phyloP scores from a whole-genome alignment of 1,140 invertebrate genomes.

The Drosophila simulans region DNA sequence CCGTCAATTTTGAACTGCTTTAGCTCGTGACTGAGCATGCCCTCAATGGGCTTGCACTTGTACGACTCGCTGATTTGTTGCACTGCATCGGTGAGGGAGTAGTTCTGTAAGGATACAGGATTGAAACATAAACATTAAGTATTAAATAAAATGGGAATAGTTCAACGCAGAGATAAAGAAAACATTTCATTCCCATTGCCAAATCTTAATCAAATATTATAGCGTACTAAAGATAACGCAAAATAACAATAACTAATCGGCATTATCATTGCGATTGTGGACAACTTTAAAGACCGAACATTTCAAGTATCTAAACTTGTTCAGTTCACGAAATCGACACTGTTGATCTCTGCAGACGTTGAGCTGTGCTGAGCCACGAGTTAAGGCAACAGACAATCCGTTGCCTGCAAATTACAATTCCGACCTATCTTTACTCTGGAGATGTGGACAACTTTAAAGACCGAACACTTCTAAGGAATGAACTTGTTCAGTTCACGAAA shows the following conservation, averaged over 20 bases:
- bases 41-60: conserved; percentile 99
- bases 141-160: background rate
- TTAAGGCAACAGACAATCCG: conserved; percentile 57
- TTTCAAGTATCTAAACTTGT: conserved; percentile 58
- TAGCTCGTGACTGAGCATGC: conserved; percentile 99
- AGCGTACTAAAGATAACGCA: conserved; percentile 7
- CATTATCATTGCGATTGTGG: conserved; percentile 38
- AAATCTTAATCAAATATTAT: background rate
- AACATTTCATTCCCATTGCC: background rate
- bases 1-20: conserved; percentile 99
- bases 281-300: conserved; percentile 77
- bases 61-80: conserved; percentile 96
- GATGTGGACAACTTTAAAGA: conserved; percentile 70
- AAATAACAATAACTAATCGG: background rate
- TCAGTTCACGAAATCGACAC: conserved; percentile 76
- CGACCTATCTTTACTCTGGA: background rate
- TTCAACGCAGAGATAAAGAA: background rate
- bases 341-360: conserved; percentile 52
- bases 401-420: conserved; percentile 38
- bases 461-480: conserved; percentile 64
- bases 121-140: background rate
- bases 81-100: conserved; percentile 95
- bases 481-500: conserved; percentile 77
- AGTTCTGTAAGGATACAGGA: conserved; percentile 88
- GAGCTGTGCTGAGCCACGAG: conserved; percentile 45